Evolutionary conservation across 2,797 vertebrate species (phyloP).

Genomic region (Melopsittacus undulatus): DNA sequence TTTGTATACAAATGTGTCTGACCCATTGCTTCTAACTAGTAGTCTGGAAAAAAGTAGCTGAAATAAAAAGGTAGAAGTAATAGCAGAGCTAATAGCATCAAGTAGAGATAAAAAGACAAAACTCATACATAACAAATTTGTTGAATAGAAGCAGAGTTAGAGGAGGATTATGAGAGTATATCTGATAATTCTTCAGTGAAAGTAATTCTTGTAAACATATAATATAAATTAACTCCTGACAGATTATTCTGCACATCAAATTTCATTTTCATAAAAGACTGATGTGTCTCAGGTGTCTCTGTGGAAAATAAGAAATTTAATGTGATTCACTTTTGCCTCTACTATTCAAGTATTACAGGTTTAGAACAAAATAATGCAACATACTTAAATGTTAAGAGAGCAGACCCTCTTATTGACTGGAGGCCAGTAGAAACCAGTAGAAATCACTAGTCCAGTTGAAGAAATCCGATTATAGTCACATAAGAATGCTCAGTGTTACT

Average conservation of each 20-base stretch:
- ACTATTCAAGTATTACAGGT: not conserved
- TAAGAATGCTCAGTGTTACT: not conserved
- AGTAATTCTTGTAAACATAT: not conserved
- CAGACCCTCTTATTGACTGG: not conserved
- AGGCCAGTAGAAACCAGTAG: not conserved
- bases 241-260: not conserved
- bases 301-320: not conserved
- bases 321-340: not conserved
- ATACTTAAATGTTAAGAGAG: not conserved
- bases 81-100: conserved; percentile 3
- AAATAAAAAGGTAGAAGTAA: conserved; percentile 15
- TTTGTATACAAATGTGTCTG: conserved; percentile 46
- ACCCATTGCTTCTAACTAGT: conserved; percentile 21
- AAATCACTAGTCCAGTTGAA: not conserved
- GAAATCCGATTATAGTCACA: not conserved
- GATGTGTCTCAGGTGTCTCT: not conserved
- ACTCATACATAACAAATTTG: not conserved
- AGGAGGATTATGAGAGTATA: not conserved
- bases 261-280: not conserved
- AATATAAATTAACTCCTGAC: not conserved
- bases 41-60: conserved; percentile 20
- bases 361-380: not conserved
- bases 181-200: not conserved
- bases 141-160: not conserved
- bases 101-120: not conserved